Percentiles rank a stretch among this genome's conserved stretches.
Conservation (phyloP, 2,888 invertebrate species). For the Petrolisthes cinctipes region DNA sequence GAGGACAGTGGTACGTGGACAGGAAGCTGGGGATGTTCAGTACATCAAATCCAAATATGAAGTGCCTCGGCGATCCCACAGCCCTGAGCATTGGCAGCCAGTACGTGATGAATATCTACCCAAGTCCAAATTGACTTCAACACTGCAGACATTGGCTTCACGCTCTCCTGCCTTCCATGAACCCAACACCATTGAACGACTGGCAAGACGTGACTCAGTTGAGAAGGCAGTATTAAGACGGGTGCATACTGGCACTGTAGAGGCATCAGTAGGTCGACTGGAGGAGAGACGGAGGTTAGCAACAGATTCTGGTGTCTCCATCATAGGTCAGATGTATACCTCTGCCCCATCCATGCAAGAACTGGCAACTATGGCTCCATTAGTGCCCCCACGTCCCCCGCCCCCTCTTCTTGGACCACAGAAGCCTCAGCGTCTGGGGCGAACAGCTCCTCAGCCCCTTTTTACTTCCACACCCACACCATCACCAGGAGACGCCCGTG, state of each 20-base stretch:
- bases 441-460: conserved; percentile 45
- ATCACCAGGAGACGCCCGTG: conserved; percentile 47
- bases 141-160: conserved; percentile 51
- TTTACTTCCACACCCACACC: conserved; percentile 62
- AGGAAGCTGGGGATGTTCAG: conserved; percentile 61
- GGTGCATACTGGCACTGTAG: conserved; percentile 62
- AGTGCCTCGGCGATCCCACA: conserved; percentile 51
- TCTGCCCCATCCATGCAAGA: conserved; percentile 63
- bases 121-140: conserved; percentile 57
- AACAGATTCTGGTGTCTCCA: conserved; percentile 48
- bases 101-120: conserved; percentile 61
- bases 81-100: conserved; percentile 63
- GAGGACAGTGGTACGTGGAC: conserved; percentile 58
- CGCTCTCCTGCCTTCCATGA: conserved; percentile 59
- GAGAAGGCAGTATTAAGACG: conserved; percentile 61
- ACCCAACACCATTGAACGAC: conserved; percentile 57
- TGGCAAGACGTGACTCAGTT: conserved; percentile 57
- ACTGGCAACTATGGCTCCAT: conserved; percentile 50
- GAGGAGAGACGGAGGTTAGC: conserved; percentile 48
- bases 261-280: conserved; percentile 51
- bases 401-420: conserved; percentile 57
- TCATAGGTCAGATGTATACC: conserved; percentile 65
- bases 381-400: conserved; percentile 57
- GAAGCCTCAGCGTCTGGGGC: conserved; percentile 55
- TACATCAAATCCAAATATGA: conserved; percentile 60